A percentile compares a stretch with the other conserved stretches of the same genome.
Evolutionary conservation across 2,113 vertebrate species (phyloP).

Genomic region (Sitta europaea): DNA sequence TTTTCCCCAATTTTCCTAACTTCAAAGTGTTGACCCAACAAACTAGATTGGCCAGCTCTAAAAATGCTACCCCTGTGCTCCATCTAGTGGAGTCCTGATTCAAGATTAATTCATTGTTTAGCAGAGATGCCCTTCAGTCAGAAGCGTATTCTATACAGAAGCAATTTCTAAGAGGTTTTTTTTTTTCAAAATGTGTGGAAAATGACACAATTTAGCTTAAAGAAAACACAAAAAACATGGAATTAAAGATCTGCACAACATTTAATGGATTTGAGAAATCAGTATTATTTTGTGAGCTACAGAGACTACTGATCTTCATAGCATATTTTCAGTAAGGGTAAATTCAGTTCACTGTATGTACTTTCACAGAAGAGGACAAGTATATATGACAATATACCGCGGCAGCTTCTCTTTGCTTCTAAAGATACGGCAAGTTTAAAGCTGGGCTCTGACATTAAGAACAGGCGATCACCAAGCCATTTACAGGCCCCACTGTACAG

Average conservation of each 20-base stretch:
- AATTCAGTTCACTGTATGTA: neutral
- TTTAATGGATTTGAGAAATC: neutral
- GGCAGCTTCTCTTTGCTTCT: neutral
- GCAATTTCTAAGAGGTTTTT: neutral
- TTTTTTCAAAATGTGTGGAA: neutral
- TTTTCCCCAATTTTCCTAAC: neutral
- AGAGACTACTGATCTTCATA: neutral
- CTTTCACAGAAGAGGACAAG: neutral
- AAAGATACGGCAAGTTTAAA: neutral
- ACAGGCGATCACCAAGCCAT: accelerated
- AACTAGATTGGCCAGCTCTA: neutral
- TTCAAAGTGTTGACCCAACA: neutral
- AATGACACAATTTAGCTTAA: neutral
- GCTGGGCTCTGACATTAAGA: neutral
- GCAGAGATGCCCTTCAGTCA: neutral
- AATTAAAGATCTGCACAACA: neutral
- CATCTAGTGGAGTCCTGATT: conserved; percentile 75
- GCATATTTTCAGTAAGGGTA: neutral
- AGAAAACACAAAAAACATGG: neutral
- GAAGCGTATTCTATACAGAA: neutral
- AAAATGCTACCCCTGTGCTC: conserved; percentile 73
- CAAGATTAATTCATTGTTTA: neutral
- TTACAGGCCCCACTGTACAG: neutral
- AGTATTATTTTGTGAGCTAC: neutral
- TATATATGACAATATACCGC: neutral